Conservation (phyloP, 1,140 invertebrate species). For the Drosophila obscura region DNA sequence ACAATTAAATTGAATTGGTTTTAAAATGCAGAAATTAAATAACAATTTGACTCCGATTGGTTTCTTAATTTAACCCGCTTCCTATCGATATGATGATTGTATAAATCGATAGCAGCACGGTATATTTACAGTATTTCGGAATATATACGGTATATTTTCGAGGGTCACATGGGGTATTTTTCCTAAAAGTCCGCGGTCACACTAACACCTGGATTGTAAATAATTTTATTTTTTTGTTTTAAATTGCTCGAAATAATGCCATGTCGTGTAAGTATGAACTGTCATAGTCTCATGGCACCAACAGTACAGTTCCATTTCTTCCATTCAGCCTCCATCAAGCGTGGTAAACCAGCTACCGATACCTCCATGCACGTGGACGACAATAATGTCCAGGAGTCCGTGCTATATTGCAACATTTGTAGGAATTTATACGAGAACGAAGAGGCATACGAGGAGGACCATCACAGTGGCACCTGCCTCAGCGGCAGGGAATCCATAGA, state of each 20-base stretch:
- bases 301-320: neutral
- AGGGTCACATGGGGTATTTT: no score
- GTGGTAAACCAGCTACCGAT: neutral
- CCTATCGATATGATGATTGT: no score
- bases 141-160: no score
- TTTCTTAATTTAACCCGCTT: no score
- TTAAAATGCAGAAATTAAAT: no score
- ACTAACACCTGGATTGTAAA: no score
- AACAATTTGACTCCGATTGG: no score
- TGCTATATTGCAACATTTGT: constrained; percentile 56
- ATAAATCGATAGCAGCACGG: no score
- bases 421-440: constrained; percentile 40
- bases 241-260: constrained; percentile 29
- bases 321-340: constrained; percentile 13
- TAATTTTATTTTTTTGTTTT: constrained; percentile 6
- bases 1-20: no score
- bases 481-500: constrained; percentile 3
- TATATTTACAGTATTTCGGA: no score
- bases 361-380: constrained; percentile 47
- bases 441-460: constrained; percentile 41
- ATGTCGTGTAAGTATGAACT: constrained; percentile 46
- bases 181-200: no score
- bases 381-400: constrained; percentile 11
- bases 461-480: constrained; percentile 17
- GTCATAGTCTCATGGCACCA: no score